phyloP scores from a whole-genome alignment of 2,113 vertebrate species.

The Dendropsophus ebraccatus region DNA sequence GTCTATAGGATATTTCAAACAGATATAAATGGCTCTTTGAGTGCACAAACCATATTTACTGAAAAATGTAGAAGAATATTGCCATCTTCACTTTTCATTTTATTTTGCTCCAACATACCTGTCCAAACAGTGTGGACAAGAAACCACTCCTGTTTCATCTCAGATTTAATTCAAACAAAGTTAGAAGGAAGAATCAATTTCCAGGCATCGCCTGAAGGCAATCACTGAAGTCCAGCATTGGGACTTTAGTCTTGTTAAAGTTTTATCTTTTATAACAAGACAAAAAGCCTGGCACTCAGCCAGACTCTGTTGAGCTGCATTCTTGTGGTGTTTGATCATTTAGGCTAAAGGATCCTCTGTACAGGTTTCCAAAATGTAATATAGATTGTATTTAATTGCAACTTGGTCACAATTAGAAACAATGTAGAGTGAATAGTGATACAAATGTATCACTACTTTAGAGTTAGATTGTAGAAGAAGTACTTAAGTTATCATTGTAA shows the following conservation, averaged over 20 bases:
- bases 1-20: neutral
- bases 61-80: neutral
- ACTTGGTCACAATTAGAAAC: slow-evolving; percentile 61
- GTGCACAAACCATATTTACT: neutral
- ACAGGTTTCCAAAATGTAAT: slow-evolving; percentile 56
- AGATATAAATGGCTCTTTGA: neutral
- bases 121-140: neutral
- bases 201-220: slow-evolving; percentile 47
- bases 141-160: slow-evolving; percentile 25
- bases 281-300: slow-evolving; percentile 63
- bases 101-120: neutral
- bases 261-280: slow-evolving; percentile 61
- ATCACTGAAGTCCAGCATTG: slow-evolving; percentile 53
- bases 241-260: slow-evolving; percentile 60
- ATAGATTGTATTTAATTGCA: slow-evolving; percentile 69
- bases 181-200: slow-evolving; percentile 35
- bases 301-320: slow-evolving; percentile 62
- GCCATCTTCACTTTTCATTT: neutral
- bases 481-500: neutral
- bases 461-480: neutral
- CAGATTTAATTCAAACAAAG: slow-evolving; percentile 44
- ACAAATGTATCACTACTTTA: neutral
- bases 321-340: slow-evolving; percentile 68
- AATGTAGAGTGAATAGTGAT: too few species aligned
- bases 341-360: slow-evolving; percentile 62